Base-by-base conservation (phyloP, 1,140 invertebrate genomes). In the Drosophila baimaii region DNA sequence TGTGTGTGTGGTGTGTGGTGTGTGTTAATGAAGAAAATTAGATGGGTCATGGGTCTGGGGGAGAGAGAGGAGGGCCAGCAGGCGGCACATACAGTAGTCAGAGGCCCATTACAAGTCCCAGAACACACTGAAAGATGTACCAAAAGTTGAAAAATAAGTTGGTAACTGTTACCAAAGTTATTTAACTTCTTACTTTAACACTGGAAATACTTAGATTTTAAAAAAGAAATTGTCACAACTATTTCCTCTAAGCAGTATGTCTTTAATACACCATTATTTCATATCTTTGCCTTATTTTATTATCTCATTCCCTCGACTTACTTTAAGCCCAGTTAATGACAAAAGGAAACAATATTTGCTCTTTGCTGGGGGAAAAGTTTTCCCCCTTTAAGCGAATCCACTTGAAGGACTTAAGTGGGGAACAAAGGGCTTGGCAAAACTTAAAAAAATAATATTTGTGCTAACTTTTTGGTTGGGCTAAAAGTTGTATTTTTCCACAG, bases 1-100 rank as follows among this genome's bases (percentile, higher is more conserved):
- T 78, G 46, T 29, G 57, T 64, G 64, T 76, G n/a, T n/a, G n/a
- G n/a, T 62, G 63, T 78, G 46, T 29, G 57, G n/a, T 64, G 64
- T 76, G 54, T 68, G 79, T 71, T 81, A 86, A 86, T 86, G 79
- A 86, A 75, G 75, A 65, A 88, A 85, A 84, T 84, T 84, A 84
- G 62, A 72, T 61, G 77, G 57, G 19, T 54, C 51, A 54, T 15
- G 31, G 8, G 10, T 55, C 35, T 10, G 44, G 21, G 44, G 8
- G 33, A 9, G 19, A 33, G 6, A 17, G 27, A 12, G 21, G 8
- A 3, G 47, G 17, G 29, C 33, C 12, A 70, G 59, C 13, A 73
- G 59, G 25, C 21, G 27, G 43, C 29, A 13, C 27, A 13, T 13
- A 62, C 17, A 62, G 29, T 70, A 71, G 52, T 57, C 65, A 17